Base-by-base conservation (phyloP, 2,797 vertebrate species). In the Argentina silus region DNA sequence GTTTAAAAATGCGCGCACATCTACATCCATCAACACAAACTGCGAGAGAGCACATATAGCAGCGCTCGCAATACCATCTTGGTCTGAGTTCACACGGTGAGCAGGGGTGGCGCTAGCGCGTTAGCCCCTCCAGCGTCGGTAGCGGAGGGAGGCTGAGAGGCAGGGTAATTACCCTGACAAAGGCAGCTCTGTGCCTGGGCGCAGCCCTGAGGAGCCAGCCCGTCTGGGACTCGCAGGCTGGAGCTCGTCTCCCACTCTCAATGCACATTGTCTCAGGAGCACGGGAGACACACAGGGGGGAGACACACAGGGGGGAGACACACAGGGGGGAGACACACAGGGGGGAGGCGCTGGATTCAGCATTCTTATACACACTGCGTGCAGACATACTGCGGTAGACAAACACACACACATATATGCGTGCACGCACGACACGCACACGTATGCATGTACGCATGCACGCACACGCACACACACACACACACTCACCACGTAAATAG, bases 131-230 rank as follows among this genome's bases (percentile, higher is more conserved):
- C 72, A 75, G 85, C 81, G 89, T 92, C 67, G 85, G 83, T 91
- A 91, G 92, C 89, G 93, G 85, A 92, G 94, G 90, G 69, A 50
- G 93, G 94, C 90, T 93, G 94, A 95, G 93, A 94, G 90, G 93
- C 87, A 92, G 93, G 95, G 95, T 96, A 98, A 98, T 98, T 97
- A 97, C 90, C 90, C 94, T 97, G 95, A 99, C 97, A 99, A 99
- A 98, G 97, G 95, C 95, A 92, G 94, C 96, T 98, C 97, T 99
- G 97, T 99, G 96, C 95, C 87, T 93, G 95, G 95, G 95, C 91
- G 85, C 93, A 94, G 95, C 95, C 95, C 88, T 86, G 91, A 96
- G 97, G 97, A 99, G 97, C 96, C 98, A 95, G 96, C 93, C 95
- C 95, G 97, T 99, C 98, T 99, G 97, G 96, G 95, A 94, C 95